Evolutionary conservation across 1,140 invertebrate species (phyloP).

Genomic region (Pogonus chalceus): DNA sequence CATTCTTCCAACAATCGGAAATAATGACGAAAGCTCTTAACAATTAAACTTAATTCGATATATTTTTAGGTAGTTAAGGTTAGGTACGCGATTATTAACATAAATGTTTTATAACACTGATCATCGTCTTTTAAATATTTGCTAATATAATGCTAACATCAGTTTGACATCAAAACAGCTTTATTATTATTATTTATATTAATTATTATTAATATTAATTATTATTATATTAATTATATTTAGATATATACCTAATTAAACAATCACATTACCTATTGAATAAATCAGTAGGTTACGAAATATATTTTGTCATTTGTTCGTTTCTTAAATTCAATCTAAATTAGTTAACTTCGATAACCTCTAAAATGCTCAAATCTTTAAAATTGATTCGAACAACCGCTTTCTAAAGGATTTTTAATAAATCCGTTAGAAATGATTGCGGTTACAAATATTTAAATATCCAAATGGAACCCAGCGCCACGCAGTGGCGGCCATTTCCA

Average conservation of each 20-base stretch:
- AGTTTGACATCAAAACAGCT: not conserved
- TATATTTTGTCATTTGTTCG: not conserved
- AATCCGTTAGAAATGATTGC: not conserved
- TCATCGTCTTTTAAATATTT: too few relatives aligned
- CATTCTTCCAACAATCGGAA: too few relatives aligned
- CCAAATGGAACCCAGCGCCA: not conserved
- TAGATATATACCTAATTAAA: not conserved
- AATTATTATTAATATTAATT: too few relatives aligned
- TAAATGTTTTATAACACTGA: too few relatives aligned
- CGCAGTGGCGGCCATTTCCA: not conserved
- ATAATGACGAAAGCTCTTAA: too few relatives aligned
- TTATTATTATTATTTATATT: too few relatives aligned
- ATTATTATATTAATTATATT: not conserved
- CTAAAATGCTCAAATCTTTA: not conserved
- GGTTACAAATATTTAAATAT: not conserved
- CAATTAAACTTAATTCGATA: too few relatives aligned
- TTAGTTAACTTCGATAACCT: not conserved
- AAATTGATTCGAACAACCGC: not conserved
- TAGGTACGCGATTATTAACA: too few relatives aligned
- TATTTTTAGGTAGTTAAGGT: too few relatives aligned
- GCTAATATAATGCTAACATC: not conserved
- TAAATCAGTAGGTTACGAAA: not conserved
- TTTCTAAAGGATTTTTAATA: not conserved
- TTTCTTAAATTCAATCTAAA: not conserved
- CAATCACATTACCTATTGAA: not conserved